These are phyloP conservation scores for Meiosimyza decipiens DNA, from an alignment of 2,888 invertebrate genomes.

Conservation along the genomic window DNA sequence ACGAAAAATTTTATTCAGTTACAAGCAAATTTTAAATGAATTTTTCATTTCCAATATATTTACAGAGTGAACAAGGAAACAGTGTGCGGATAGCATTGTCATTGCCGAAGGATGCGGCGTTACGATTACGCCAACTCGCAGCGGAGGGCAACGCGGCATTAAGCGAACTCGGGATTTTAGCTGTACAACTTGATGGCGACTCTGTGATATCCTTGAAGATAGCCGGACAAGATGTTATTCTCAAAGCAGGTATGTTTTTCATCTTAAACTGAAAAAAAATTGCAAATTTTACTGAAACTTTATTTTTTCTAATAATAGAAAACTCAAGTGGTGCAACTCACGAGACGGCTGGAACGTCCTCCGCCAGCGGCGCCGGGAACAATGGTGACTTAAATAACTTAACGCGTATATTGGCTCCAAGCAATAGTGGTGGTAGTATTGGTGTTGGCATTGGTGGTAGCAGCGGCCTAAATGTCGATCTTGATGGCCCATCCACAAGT, in stretches of 20 bases:
- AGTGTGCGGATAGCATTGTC: conserved; percentile 96
- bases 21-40: not conserved
- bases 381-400: conserved; percentile 26
- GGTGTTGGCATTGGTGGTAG: conserved; percentile 47
- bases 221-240: conserved; percentile 79
- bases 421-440: conserved; percentile 37
- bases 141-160: conserved; percentile 90
- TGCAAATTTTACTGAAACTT: not conserved
- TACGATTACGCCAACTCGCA: conserved; percentile 89
- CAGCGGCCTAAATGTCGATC: conserved; percentile 23
- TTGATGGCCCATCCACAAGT: conserved; percentile 35
- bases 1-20: no score
- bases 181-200: conserved; percentile 93
- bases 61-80: conserved; percentile 74
- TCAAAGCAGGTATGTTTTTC: conserved; percentile 51
- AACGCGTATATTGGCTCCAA: conserved; percentile 19
- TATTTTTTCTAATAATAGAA: conserved; percentile 47
- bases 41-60: not conserved
- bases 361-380: conserved; percentile 43
- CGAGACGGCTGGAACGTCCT: conserved; percentile 59
- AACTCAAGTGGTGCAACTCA: conserved; percentile 54
- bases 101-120: conserved; percentile 95
- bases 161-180: conserved; percentile 91
- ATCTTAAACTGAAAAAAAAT: no score
- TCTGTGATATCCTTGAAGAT: conserved; percentile 79